Conservation (phyloP, 1,140 invertebrate species). For the Pseudachorutes palmiensis region DNA sequence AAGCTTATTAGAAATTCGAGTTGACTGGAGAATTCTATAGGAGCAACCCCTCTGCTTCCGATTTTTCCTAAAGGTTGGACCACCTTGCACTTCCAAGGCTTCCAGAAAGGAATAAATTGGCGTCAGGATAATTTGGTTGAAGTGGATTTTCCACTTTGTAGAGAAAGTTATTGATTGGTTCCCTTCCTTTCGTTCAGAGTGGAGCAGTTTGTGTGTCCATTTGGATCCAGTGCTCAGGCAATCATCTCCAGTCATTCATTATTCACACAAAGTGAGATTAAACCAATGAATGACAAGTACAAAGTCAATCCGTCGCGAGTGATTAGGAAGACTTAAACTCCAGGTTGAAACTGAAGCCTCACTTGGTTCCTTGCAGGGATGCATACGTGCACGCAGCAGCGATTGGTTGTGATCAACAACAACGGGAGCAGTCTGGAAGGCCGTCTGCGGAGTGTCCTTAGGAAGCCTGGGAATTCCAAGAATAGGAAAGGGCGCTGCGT, state of each 20-base stretch:
- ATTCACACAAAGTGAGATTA: no score
- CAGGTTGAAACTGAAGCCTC: background rate
- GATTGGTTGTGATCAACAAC: background rate
- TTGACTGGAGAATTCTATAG: no score
- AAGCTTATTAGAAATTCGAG: no score
- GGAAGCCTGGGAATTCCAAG: constrained; percentile 30
- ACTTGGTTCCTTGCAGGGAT: background rate
- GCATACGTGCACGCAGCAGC: background rate
- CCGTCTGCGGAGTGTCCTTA: constrained; percentile 32
- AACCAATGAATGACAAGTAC: no score
- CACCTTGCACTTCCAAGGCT: no score
- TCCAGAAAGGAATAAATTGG: no score
- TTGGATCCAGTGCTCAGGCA: background rate
- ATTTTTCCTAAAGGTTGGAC: no score
- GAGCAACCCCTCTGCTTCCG: no score
- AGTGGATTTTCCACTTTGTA: no score
- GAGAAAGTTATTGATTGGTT: background rate
- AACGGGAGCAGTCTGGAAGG: background rate
- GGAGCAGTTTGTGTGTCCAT: background rate
- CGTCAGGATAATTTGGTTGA: no score
- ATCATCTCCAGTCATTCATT: background rate
- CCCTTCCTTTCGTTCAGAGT: background rate
- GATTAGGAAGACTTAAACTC: background rate
- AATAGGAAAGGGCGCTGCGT: constrained; percentile 27
- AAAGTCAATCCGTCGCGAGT: no score